Evolutionary conservation across 2,888 invertebrate species (phyloP).

Genomic region (Xestia sexstrigata): DNA sequence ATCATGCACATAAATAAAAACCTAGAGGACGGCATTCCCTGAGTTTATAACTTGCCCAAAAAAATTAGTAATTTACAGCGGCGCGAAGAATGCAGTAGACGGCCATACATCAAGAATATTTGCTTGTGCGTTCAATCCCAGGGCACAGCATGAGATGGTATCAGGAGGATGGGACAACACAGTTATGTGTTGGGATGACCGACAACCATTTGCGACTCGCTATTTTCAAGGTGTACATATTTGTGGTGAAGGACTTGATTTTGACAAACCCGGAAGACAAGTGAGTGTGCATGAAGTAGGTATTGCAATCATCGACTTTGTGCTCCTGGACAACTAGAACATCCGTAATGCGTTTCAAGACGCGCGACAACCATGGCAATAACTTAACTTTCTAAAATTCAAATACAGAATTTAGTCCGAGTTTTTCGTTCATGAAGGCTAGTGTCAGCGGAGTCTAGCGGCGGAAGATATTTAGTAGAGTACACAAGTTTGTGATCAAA

Average conservation of each 20-base stretch:
- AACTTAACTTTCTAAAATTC: neutral
- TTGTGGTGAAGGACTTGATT: constrained; percentile 92
- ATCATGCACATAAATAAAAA: neutral
- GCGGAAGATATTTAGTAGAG: neutral
- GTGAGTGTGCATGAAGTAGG: constrained; percentile 78
- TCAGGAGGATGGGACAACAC: constrained; percentile 93
- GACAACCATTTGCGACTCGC: constrained; percentile 91
- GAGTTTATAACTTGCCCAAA: neutral
- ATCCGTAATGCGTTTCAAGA: neutral
- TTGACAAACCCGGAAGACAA: constrained; percentile 91
- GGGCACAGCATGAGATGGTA: constrained; percentile 92
- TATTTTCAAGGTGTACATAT: constrained; percentile 91
- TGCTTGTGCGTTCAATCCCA: constrained; percentile 92
- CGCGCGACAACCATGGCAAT: too few species aligned
- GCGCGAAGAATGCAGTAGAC: constrained; percentile 85
- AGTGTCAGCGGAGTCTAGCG: neutral
- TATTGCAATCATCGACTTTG: neutral
- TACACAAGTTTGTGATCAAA: neutral
- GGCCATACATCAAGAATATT: constrained; percentile 92
- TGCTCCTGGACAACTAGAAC: neutral
- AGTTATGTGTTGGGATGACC: constrained; percentile 93
- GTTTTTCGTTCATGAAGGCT: neutral
- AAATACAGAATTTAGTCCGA: neutral
- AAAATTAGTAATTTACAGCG: constrained; percentile 76
- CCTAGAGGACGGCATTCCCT: neutral